These are phyloP conservation scores for Ornithoptera priamus DNA, from an alignment of 2,888 invertebrate species.

Conservation along the genomic window DNA sequence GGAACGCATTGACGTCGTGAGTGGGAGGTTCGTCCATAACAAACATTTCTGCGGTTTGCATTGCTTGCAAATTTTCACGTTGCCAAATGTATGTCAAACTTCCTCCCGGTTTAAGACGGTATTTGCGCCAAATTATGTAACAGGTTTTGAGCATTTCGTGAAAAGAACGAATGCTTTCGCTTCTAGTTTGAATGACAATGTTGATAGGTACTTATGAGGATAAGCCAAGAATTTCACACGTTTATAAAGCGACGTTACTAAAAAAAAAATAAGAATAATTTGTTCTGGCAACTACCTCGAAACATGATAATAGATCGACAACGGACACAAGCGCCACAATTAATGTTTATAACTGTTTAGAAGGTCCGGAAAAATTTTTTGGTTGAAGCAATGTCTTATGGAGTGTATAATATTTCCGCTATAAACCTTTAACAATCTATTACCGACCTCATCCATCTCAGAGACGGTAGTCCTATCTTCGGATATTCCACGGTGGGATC, in stretches of 20 bases:
- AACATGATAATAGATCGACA: conserved; percentile 47
- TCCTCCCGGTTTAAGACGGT: conserved; percentile 42
- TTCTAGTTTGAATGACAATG: conserved; percentile 52
- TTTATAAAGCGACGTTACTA: conserved; percentile 48
- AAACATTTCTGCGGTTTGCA: conserved; percentile 48
- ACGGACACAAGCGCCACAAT: conserved; percentile 46
- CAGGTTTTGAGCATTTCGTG: conserved; percentile 33
- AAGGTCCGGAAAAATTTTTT: conserved; percentile 56
- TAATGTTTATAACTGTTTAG: conserved; percentile 48
- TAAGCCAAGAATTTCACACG: conserved; percentile 53
- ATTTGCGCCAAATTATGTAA: conserved; percentile 29
- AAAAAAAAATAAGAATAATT: conserved; percentile 55
- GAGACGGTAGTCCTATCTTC: conserved; percentile 84
- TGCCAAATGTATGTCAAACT: conserved; percentile 50
- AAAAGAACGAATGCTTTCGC: conserved; percentile 54
- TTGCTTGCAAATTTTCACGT: conserved; percentile 35
- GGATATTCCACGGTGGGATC: conserved; percentile 77
- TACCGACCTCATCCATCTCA: conserved; percentile 82
- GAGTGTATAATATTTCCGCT: conserved; percentile 32
- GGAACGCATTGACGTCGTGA: conserved; percentile 54
- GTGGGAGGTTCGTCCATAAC: conserved; percentile 52
- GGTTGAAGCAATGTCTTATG: conserved; percentile 31
- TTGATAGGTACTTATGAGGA: conserved; percentile 46
- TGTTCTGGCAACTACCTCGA: conserved; percentile 61
- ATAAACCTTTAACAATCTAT: conserved; percentile 36